Evolutionary conservation across 2,888 invertebrate genomes (phyloP).

Genomic region (Eupeodes latifasciatus): DNA sequence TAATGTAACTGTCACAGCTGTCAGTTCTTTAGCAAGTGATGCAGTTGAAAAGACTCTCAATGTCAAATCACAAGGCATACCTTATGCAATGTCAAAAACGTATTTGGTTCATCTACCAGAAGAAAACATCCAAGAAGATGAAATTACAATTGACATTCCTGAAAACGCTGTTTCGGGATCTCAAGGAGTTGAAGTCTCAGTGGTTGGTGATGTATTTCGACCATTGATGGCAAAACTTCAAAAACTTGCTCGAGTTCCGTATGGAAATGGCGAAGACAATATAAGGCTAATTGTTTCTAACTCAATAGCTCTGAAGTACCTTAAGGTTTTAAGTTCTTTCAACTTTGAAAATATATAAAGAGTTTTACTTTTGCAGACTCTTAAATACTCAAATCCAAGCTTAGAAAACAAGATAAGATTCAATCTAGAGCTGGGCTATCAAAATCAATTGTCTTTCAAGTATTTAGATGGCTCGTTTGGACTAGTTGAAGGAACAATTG

Average conservation of each 20-base stretch:
- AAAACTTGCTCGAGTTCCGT: conserved; percentile 86
- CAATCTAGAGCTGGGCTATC: conserved; percentile 93
- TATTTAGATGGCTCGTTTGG: conserved; percentile 95
- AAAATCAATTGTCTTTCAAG: conserved; percentile 94
- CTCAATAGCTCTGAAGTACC: conserved; percentile 87
- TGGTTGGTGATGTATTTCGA: conserved; percentile 86
- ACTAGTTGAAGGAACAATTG: conserved; percentile 86
- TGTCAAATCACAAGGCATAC: conserved; percentile 90
- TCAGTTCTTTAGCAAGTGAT: conserved; percentile 82
- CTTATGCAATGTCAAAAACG: conserved; percentile 87
- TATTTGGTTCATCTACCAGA: conserved; percentile 88
- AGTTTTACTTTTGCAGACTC: conserved; percentile 76
- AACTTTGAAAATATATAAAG: conserved; percentile 85
- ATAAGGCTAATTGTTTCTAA: conserved; percentile 88
- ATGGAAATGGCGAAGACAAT: conserved; percentile 89
- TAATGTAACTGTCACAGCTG: conserved; percentile 89
- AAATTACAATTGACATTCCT: conserved; percentile 85
- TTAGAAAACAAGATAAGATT: conserved; percentile 86
- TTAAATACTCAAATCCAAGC: conserved; percentile 88
- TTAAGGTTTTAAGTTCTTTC: conserved; percentile 84
- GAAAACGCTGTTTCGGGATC: conserved; percentile 86
- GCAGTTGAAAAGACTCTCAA: conserved; percentile 87
- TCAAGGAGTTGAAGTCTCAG: conserved; percentile 85
- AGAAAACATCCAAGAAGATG: conserved; percentile 82
- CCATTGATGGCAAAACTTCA: conserved; percentile 86